Base-by-base conservation (phyloP, 92 coral and sea anemone genomes). In the Umimayanthus chanpuru region DNA sequence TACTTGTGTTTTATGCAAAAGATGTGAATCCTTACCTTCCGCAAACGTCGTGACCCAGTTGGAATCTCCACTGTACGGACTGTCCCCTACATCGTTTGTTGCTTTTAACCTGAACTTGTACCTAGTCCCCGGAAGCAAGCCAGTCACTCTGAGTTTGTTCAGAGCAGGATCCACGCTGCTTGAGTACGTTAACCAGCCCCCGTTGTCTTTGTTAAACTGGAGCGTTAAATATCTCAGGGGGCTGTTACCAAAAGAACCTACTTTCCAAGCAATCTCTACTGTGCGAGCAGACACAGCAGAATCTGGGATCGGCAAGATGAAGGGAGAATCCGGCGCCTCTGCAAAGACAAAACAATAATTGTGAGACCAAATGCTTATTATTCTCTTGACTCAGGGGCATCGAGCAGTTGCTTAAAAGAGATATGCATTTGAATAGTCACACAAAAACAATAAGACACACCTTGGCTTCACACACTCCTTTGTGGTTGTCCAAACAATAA, bases 21-120 rank as follows among this genome's bases (percentile, higher is more conserved):
- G n/a, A 18, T 55, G 29, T 49, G n/a, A 14, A 23, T 55, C 77
- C 81, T 90, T 76, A 94, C 98, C 90, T 87, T 92, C 91, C 15
- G 91, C 89, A 76, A 86, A 88, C 29, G 99, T 97, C 2, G 94
- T 67, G 65, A 94, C 95, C 67, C 92, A 88, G 23, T 91, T 83
- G 50, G 99, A 94, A 47, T 95, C 94, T 1, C 87, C 89, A 65
- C 99, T 97, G 78, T 91, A 95, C 4, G 92, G 95, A 88, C 99
- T 97, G 88, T 92, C 85, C 16, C 97, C 97, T 64, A 72, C 92
- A 75, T 97, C 99, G 79, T 94, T 97, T 5, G 99, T 94, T 3
- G 94, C 96, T 94, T 89, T 97, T 49, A 97, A 91, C 86, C 97
- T 89, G 88, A 96, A 97, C 86, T 88, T 90, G 90, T 97, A 97